Conservation (phyloP, 1,140 invertebrate genomes). For the Eumeta japonica region DNA sequence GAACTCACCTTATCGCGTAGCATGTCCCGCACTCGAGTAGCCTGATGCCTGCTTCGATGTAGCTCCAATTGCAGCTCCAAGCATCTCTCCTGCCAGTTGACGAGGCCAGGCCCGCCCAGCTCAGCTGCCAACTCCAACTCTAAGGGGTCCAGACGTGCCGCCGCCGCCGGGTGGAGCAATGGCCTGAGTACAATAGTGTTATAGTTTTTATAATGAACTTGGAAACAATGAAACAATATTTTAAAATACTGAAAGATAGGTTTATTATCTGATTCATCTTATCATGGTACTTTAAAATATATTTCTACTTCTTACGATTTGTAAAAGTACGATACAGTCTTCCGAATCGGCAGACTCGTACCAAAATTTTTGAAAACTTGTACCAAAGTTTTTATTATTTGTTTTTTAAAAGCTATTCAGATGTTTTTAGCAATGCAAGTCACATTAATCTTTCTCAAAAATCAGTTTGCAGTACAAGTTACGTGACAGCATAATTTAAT, state of each 20-base stretch:
- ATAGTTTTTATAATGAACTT: no score
- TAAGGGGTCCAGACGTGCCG: constrained; percentile 48
- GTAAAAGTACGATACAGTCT: no score
- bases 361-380: no score
- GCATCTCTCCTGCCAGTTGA: constrained; percentile 83
- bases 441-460: no score
- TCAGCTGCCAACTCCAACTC: constrained; percentile 49
- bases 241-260: no score
- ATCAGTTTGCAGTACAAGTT: no score
- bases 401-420: no score
- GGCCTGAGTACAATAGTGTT: constrained; percentile 20
- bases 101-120: constrained; percentile 36
- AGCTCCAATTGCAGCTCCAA: constrained; percentile 78
- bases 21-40: constrained; percentile 80
- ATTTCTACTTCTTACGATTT: neutral
- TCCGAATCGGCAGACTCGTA: no score
- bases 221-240: no score
- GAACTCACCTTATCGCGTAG: constrained; percentile 78
- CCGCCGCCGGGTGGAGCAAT: constrained; percentile 20
- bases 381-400: no score
- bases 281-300: neutral
- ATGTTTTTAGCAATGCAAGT: no score
- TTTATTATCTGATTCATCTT: neutral
- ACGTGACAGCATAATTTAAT: no score
- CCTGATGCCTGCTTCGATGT: constrained; percentile 78